These are phyloP conservation scores for Serilophus lunatus DNA, from an alignment of 2,113 vertebrate species.

Conservation along the genomic window DNA sequence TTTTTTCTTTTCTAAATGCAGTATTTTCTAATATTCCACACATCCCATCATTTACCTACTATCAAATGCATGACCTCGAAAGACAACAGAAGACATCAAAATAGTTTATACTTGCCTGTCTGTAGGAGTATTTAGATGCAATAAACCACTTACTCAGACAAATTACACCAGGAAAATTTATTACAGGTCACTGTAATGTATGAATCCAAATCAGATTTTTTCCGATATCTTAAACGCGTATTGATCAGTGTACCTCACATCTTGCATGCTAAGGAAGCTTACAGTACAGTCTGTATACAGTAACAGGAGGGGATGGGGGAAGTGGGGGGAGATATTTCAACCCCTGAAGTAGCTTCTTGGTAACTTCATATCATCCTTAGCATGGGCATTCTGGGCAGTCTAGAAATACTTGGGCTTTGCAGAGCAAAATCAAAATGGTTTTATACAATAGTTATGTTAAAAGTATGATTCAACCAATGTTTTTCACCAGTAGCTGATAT, in stretches of 20 bases:
- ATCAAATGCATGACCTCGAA: background rate
- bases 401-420: background rate
- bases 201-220: background rate
- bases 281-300: background rate
- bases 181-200: background rate
- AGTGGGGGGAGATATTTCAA: fast-evolving
- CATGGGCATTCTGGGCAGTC: background rate
- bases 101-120: background rate
- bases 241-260: background rate
- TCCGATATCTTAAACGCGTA: background rate
- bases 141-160: background rate
- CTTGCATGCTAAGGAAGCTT: background rate
- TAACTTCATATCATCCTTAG: background rate
- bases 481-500: background rate
- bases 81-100: background rate
- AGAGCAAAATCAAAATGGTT: background rate
- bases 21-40: background rate
- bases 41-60: background rate
- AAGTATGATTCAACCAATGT: fast-evolving
- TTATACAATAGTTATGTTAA: background rate
- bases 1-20: background rate
- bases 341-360: background rate
- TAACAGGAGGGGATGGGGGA: fast-evolving
- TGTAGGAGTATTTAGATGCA: background rate
- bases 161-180: background rate